Conservation (phyloP, 1,140 invertebrate species). For the Apocrypta bakeri region DNA sequence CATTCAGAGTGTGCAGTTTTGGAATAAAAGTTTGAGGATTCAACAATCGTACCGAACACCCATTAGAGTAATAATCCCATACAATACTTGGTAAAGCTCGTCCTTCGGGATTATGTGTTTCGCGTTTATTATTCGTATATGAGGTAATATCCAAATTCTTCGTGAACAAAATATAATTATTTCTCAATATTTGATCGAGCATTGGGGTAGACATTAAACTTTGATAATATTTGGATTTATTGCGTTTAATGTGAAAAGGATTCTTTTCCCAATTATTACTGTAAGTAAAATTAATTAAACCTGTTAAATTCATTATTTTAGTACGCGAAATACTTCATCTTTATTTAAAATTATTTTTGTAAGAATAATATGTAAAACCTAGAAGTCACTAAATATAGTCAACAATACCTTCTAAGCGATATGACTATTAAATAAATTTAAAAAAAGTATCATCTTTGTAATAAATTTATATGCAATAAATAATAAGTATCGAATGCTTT, state of each 20-base stretch:
- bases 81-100: conserved; percentile 84
- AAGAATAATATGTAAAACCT: too few relatives aligned
- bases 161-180: conserved; percentile 85
- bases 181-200: conserved; percentile 86
- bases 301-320: not conserved
- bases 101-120: conserved; percentile 92
- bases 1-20: conserved; percentile 78
- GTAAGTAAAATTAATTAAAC: conserved; percentile 51
- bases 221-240: conserved; percentile 81
- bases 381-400: too few relatives aligned
- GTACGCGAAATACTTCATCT: too few relatives aligned
- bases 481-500: too few relatives aligned
- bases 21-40: conserved; percentile 94
- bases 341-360: too few relatives aligned
- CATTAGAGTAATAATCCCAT: conserved; percentile 93
- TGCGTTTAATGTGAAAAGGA: conserved; percentile 83
- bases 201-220: conserved; percentile 83
- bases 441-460: too few relatives aligned
- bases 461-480: too few relatives aligned
- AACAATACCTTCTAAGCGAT: too few relatives aligned
- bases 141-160: conserved; percentile 94
- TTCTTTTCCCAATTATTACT: conserved; percentile 85
- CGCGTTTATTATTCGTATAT: conserved; percentile 85
- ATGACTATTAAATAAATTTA: too few relatives aligned
- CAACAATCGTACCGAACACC: conserved; percentile 92